These are phyloP conservation scores for Triplophysa yarkandensis DNA, from an alignment of 2,797 vertebrate species.

Conservation along the genomic window DNA sequence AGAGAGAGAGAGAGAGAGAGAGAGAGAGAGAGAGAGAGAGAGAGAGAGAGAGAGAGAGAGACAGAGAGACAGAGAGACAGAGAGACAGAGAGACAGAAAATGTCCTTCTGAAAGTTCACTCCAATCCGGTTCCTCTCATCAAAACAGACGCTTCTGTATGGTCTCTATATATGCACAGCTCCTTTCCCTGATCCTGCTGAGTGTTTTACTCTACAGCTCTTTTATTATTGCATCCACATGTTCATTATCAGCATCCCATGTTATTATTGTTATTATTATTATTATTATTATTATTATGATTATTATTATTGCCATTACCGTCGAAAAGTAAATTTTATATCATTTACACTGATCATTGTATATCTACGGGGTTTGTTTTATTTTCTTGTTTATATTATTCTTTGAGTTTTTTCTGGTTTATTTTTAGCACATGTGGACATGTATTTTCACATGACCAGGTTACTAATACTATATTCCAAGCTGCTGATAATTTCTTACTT, in stretches of 20 bases:
- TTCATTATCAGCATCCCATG: constrained; percentile 20
- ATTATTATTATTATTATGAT: constrained; percentile 62
- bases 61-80: constrained; percentile 57
- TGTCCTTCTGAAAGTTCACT: background rate
- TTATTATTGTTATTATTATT: constrained; percentile 45
- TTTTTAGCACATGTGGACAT: constrained; percentile 66
- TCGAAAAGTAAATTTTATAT: constrained; percentile 60
- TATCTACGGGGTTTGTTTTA: constrained; percentile 64
- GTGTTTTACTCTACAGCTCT: constrained; percentile 45
- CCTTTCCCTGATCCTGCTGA: constrained; percentile 58
- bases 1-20: constrained; percentile 53
- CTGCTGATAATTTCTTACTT: constrained; percentile 72
- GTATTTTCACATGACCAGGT: constrained; percentile 68
- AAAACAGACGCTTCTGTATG: constrained; percentile 48
- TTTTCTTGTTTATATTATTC: constrained; percentile 52
- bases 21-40: constrained; percentile 56
- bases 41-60: constrained; percentile 53
- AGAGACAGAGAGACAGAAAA: constrained; percentile 57
- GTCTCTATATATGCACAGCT: constrained; percentile 55
- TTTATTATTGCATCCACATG: constrained; percentile 21
- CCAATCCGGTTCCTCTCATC: constrained; percentile 22
- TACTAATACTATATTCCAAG: constrained; percentile 70
- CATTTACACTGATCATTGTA: constrained; percentile 64
- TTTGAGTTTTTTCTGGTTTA: constrained; percentile 54
- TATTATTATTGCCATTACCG: constrained; percentile 54